Evolutionary conservation across 2,888 invertebrate species (phyloP).

Genomic region (Syrista parreyssii): DNA sequence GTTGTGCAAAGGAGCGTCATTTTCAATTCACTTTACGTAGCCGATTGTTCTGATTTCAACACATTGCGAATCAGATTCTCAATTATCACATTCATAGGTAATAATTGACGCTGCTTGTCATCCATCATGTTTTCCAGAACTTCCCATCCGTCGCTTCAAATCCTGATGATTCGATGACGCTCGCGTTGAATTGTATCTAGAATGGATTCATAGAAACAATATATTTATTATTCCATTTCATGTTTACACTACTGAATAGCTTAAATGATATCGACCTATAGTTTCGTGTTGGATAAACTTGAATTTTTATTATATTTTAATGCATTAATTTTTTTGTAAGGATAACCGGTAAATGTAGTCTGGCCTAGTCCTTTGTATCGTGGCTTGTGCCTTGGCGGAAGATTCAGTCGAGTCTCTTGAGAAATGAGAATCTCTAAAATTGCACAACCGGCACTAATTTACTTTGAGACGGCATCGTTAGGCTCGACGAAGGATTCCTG

Average conservation of each 20-base stretch:
- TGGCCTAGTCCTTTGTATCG: not conserved
- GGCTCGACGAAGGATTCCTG: too few relatives aligned
- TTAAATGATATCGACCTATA: not conserved
- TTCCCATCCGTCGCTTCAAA: not conserved
- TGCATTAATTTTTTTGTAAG: not conserved
- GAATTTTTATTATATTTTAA: not conserved
- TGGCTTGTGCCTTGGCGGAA: too few relatives aligned
- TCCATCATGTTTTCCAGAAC: not conserved
- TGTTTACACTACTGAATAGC: not conserved
- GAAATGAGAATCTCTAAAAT: not conserved
- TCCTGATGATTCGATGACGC: not conserved
- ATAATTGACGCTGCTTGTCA: not conserved
- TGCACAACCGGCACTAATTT: not conserved
- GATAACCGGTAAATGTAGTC: not conserved
- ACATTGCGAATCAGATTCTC: not conserved
- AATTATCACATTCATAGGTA: not conserved
- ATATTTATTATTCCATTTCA: not conserved
- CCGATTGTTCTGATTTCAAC: not conserved
- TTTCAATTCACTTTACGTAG: not conserved
- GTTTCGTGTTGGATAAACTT: not conserved
- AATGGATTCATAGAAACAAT: not conserved
- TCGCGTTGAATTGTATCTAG: not conserved
- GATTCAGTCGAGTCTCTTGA: too few relatives aligned
- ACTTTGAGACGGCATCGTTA: not conserved
- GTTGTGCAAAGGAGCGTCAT: not conserved